Conservation (phyloP, 2,797 vertebrate species). For the Sparus aurata region DNA sequence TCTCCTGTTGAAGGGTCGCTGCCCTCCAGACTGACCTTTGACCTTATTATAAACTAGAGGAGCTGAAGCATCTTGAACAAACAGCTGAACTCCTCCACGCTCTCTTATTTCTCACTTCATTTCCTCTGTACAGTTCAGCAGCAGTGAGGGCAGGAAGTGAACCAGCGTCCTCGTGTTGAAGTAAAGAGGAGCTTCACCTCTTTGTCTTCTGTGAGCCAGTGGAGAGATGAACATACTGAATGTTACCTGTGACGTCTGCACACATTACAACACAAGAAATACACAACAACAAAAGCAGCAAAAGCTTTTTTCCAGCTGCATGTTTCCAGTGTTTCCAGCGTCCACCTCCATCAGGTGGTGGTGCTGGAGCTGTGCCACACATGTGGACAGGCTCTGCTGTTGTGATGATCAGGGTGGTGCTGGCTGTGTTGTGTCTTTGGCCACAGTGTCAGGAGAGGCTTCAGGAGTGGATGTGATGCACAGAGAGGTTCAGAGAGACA, state of each 20-base stretch:
- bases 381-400: conserved; percentile 5
- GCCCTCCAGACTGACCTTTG: conserved; percentile 27
- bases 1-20: conserved; percentile 16
- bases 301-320: not conserved
- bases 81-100: conserved; percentile 15
- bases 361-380: not conserved
- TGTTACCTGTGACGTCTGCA: no score
- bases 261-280: no score
- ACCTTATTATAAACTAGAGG: conserved; percentile 32
- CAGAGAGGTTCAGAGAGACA: not conserved
- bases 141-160: no score
- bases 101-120: conserved; percentile 14
- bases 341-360: not conserved
- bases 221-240: no score
- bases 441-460: conserved; percentile 29
- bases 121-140: not conserved
- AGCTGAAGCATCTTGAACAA: conserved; percentile 26
- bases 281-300: not conserved
- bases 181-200: not conserved
- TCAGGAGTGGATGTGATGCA: conserved; percentile 18
- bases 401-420: conserved; percentile 23
- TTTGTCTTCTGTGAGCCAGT: no score
- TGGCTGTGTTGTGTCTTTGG: conserved; percentile 23
- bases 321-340: conserved; percentile 10
- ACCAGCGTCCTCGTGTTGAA: no score